phyloP scores from a whole-genome alignment of 2,797 vertebrate genomes.

The Cyclopterus lumpus region DNA sequence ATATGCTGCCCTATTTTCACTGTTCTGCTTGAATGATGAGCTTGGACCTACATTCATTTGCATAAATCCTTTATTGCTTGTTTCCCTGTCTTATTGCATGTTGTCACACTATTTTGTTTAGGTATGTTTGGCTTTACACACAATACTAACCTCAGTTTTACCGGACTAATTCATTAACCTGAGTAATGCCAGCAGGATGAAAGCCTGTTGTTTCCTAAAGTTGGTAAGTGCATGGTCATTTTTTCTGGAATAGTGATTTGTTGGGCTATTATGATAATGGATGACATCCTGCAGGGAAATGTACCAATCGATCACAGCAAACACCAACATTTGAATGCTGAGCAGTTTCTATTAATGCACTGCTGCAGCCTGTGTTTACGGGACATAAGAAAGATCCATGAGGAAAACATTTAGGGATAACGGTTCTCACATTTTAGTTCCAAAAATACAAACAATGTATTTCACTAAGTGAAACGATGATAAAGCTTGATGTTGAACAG shows the following conservation, averaged over 20 bases:
- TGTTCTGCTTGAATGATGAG: slow-evolving; percentile 35
- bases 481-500: neutral
- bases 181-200: slow-evolving; percentile 49
- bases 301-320: slow-evolving; percentile 69
- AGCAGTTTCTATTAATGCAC: slow-evolving; percentile 46
- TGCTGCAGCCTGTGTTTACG: slow-evolving; percentile 38
- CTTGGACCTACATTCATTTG: slow-evolving; percentile 9
- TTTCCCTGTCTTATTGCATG: slow-evolving; percentile 26
- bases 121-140: slow-evolving; percentile 26
- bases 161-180: slow-evolving; percentile 47
- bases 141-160: slow-evolving; percentile 26
- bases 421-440: slow-evolving; percentile 20
- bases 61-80: neutral
- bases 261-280: slow-evolving; percentile 70
- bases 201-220: slow-evolving; percentile 65
- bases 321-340: slow-evolving; percentile 43
- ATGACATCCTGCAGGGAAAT: slow-evolving; percentile 60
- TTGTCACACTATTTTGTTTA: slow-evolving; percentile 15
- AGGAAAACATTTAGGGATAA: slow-evolving; percentile 34
- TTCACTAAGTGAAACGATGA: slow-evolving; percentile 8
- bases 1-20: slow-evolving; percentile 33
- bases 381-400: slow-evolving; percentile 36
- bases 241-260: slow-evolving; percentile 66
- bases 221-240: slow-evolving; percentile 62
- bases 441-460: neutral